These are phyloP conservation scores for Podilymbus podiceps DNA, from an alignment of 2,113 vertebrate species.

Conservation along the genomic window DNA sequence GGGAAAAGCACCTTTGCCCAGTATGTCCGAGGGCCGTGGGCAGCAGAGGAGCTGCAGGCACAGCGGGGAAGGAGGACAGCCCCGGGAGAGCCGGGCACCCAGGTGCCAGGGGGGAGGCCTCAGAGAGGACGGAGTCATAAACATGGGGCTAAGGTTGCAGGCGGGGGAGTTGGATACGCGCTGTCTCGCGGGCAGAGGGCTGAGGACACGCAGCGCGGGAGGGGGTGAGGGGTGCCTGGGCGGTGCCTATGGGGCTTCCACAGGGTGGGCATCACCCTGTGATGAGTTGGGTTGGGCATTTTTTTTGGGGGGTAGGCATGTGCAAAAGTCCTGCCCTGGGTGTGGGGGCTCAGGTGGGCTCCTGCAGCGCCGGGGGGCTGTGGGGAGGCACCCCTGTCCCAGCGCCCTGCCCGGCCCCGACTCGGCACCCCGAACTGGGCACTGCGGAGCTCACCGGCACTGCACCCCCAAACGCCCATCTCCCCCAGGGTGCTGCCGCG, in stretches of 20 bases:
- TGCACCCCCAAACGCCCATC: background rate
- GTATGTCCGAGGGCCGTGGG: background rate
- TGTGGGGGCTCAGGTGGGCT: background rate
- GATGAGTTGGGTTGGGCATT: no score
- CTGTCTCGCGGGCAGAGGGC: slow-evolving; percentile 39
- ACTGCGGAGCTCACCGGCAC: background rate
- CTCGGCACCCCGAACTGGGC: no score
- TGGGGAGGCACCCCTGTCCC: no score
- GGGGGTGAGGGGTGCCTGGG: background rate
- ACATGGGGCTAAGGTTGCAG: slow-evolving; percentile 52
- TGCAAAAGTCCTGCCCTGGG: background rate
- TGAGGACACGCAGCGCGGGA: accelerated
- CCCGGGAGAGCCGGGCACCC: background rate
- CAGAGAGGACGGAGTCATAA: background rate
- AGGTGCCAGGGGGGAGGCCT: background rate
- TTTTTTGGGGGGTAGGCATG: background rate
- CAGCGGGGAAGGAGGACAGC: background rate
- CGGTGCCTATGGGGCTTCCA: background rate
- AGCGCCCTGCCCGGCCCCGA: no score
- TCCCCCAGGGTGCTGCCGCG: background rate
- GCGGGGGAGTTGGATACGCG: background rate
- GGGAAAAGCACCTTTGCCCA: slow-evolving; percentile 27
- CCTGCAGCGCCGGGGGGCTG: background rate
- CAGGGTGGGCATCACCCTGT: background rate
- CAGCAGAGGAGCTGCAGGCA: background rate